A percentile compares a stretch with the other conserved stretches of the same genome.
These are phyloP conservation scores for Muscicapa adusta DNA, from an alignment of 2,113 vertebrate genomes.

Conservation along the genomic window DNA sequence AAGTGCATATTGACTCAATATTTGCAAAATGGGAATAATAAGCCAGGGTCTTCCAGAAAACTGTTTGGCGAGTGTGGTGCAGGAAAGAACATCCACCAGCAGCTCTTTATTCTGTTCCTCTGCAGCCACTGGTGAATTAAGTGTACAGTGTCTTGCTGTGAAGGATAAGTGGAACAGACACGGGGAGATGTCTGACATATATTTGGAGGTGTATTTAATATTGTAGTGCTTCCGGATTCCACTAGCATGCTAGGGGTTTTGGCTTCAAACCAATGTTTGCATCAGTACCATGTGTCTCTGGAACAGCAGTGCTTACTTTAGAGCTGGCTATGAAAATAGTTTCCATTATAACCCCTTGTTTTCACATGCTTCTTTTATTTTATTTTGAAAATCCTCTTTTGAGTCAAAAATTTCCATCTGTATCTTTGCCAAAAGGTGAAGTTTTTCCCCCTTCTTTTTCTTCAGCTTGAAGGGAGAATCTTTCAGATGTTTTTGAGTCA, in stretches of 20 bases:
- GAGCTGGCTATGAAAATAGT: conserved; percentile 49
- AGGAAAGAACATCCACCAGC: not conserved
- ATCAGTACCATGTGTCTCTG: conserved; percentile 53
- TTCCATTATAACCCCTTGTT: conserved; percentile 53
- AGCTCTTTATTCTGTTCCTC: not conserved
- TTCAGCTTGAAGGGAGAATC: not conserved
- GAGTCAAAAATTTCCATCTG: conserved; percentile 48
- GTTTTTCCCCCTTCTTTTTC: not conserved
- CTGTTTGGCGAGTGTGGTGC: rapidly evolving
- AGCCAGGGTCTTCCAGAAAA: not conserved
- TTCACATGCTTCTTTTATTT: conserved; percentile 48
- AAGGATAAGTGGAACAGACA: conserved; percentile 29
- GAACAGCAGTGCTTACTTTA: conserved; percentile 52
- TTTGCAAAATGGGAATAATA: conserved; percentile 11
- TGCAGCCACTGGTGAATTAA: not conserved
- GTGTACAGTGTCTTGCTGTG: not conserved
- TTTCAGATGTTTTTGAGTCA: conserved; percentile 37
- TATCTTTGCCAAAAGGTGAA: conserved; percentile 49
- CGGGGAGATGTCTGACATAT: conserved; percentile 16
- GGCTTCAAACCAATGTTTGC: conserved; percentile 48
- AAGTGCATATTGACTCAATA: not conserved
- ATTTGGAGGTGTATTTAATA: conserved; percentile 56
- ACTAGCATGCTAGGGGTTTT: conserved; percentile 27
- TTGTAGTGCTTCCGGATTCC: conserved; percentile 37
- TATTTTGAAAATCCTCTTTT: conserved; percentile 45